Conservation (phyloP, 2,113 vertebrate genomes). For the Takifugu flavidus region DNA sequence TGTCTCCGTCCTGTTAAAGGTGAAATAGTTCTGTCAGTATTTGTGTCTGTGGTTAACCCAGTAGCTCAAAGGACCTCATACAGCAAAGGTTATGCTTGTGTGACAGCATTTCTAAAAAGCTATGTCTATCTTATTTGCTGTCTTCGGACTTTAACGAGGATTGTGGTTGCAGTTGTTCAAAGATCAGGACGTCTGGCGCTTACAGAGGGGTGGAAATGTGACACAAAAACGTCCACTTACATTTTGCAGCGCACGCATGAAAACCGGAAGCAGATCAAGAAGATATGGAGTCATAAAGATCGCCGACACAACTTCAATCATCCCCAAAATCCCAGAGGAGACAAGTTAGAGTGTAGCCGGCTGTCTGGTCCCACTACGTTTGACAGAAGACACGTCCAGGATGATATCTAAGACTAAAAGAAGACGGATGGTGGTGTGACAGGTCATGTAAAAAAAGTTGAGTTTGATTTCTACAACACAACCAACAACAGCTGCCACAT, state of each 20-base stretch:
- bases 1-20: slow-evolving; percentile 17
- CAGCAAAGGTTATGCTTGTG: neutral
- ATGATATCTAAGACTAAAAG: too few species aligned
- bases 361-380: too few species aligned
- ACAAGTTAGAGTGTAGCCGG: neutral
- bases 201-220: slow-evolving; percentile 14
- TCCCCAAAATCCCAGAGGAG: neutral
- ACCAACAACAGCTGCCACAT: slow-evolving; percentile 12
- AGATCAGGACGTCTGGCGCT: slow-evolving; percentile 13
- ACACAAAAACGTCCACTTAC: slow-evolving; percentile 11
- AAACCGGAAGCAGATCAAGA: slow-evolving; percentile 27
- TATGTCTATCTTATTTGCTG: too few species aligned
- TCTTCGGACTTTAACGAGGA: too few species aligned
- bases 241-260: slow-evolving; percentile 3
- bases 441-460: too few species aligned
- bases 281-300: slow-evolving; percentile 26
- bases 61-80: slow-evolving; percentile 38
- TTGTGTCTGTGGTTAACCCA: slow-evolving; percentile 18
- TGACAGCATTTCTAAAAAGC: too few species aligned
- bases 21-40: slow-evolving; percentile 13
- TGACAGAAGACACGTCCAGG: too few species aligned
- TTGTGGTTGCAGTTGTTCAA: too few species aligned
- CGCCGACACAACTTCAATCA: slow-evolving; percentile 5
- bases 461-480: slow-evolving; percentile 7
- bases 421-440: too few species aligned